Evolutionary conservation across 2,888 invertebrate genomes (phyloP), one percentile per base, ranked within the genome.

Genomic region (Meloe dianella): DNA sequence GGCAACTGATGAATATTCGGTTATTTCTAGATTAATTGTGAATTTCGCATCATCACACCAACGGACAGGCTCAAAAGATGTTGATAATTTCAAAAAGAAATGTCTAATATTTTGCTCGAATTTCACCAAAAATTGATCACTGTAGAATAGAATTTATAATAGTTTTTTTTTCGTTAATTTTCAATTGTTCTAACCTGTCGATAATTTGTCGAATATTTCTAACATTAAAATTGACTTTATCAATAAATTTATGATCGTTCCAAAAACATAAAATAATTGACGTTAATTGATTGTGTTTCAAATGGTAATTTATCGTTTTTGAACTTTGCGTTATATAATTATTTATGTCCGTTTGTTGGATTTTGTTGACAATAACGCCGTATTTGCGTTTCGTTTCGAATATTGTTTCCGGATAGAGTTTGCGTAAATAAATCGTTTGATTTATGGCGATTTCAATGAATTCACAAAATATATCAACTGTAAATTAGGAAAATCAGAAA

Each of bases 401-500:
- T 74, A 90, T 87, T 74, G 86, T 86, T 65, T 85, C 83, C 1
- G 92, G 91, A 80, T 92, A 92, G 56, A 91, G 80, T 71, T 88
- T 86, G 63, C 88, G 80, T 64, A 85, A 82, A 75, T 87, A 89
- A 6, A 92, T 77, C 64, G 91, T 87, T 64, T 85, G 87, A 75
- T 91, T 89, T 68, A 91, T 86, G 0, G 89, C 87, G 27, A 91
- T 86, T 76, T 89, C 88, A 29, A 92, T 79, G 79, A 91, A 91
- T 82, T 91, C 91, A 63, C 88, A 75, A n/a, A 89, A 81, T 61
- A 91, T 82, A 74, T 90, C 88, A 32, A 83, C 73, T 64, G 85
- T 84, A 22, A 20, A 58, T 64, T 30, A 57, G n/a, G n/a, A n/a
- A 57, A 47, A 10, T 20, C 27, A 27, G 4, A 27, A 17, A 61